Conservation (phyloP, 2,113 vertebrate species). For the Gnathonemus longibarbis region DNA sequence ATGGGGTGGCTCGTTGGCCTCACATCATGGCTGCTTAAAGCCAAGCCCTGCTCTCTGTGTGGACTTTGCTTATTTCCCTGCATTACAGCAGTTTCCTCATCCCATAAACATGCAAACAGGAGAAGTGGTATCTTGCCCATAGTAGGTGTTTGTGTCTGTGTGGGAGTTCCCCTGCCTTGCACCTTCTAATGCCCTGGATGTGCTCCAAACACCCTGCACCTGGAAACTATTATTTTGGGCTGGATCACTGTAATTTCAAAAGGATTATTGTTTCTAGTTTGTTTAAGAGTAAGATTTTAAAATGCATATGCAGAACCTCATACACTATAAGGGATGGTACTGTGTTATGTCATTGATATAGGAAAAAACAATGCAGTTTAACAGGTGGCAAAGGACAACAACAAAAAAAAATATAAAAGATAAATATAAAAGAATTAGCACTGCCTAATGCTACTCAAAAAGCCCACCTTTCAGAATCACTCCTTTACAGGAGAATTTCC, state of each 20-base stretch:
- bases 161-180: neutral
- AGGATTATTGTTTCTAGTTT: neutral
- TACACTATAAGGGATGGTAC: neutral
- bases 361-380: neutral
- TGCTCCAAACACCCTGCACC: neutral
- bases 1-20: neutral
- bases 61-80: neutral
- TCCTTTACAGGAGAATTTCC: neutral
- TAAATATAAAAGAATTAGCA: neutral
- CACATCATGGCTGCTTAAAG: neutral
- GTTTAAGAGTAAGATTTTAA: neutral
- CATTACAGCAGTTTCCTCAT: neutral
- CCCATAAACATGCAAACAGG: neutral
- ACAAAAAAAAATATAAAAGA: neutral
- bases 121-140: neutral
- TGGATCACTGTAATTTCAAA: constrained; percentile 2
- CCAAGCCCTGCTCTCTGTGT: neutral
- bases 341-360: neutral
- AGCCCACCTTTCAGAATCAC: neutral
- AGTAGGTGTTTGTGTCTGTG: neutral
- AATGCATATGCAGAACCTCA: neutral
- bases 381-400: neutral
- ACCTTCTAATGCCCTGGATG: neutral
- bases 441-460: neutral
- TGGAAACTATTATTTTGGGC: neutral